Conservation (phyloP, 2,888 invertebrate genomes). For the Gastracanthus pulcherrimus region DNA sequence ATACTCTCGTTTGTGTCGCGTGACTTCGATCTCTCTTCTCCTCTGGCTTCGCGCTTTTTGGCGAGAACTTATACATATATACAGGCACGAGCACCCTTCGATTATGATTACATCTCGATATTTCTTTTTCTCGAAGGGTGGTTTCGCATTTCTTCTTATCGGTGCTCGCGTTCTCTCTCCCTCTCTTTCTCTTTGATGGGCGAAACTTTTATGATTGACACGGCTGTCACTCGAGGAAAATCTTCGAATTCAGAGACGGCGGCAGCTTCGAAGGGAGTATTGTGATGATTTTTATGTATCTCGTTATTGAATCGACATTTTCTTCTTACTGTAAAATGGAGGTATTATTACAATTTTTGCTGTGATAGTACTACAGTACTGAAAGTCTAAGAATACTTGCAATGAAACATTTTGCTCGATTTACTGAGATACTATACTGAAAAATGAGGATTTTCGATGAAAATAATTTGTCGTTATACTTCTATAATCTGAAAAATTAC, state of each 20-base stretch:
- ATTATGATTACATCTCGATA: conserved; percentile 55
- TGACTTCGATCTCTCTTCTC: neutral
- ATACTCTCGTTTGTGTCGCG: conserved; percentile 3
- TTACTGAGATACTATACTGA: no score
- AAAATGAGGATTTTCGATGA: no score
- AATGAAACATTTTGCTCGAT: no score
- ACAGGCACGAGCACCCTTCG: conserved; percentile 16
- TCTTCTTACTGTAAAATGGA: neutral
- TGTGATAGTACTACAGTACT: no score
- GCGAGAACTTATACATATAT: neutral
- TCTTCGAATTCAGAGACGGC: neutral
- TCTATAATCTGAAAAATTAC: no score
- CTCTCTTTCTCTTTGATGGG: conserved; percentile 10
- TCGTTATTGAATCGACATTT: neutral
- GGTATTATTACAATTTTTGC: no score
- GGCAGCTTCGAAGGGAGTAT: no score
- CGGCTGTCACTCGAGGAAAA: neutral
- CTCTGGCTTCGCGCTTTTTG: conserved; percentile 3
- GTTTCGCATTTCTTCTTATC: conserved; percentile 46
- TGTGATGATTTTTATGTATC: neutral
- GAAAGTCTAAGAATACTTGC: no score
- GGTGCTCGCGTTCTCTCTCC: no score
- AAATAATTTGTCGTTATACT: no score
- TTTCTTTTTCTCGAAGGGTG: conserved; percentile 22
- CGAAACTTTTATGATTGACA: conserved; percentile 53